Evolutionary conservation across 2,797 vertebrate species (phyloP), one percentile per base, ranked within the genome.

Genomic region (Hypotaenidia philippensis): DNA sequence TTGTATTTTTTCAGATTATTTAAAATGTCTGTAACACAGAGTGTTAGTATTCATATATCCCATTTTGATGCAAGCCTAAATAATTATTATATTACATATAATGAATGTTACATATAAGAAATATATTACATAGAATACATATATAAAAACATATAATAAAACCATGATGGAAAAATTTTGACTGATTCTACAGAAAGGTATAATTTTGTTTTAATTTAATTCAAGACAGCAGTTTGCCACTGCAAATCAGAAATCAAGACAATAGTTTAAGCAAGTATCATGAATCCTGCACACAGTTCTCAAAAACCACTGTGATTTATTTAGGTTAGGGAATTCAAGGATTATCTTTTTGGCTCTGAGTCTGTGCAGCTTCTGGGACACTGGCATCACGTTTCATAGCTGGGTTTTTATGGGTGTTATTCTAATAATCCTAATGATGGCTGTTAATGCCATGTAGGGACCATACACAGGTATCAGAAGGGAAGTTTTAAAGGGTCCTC

Each of bases 261-360:
- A 85, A n/a, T 5, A 47, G 8, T 61, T 71, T 7, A 44, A 65
- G 74, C 31, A 50, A 63, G 63, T 64, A 13, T 59, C 59, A 32
- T 53, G 44, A 16, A 17, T 52, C 32, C 50, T 68, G 21, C 64
- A 59, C 79, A 22, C 15, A 23, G 75, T 3, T 89, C 40, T 56
- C 68, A 50, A 55, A 83, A 95, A 60, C 16, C 14, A 1, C 38
- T 3, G 65, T 53, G 89, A 61, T 76, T 87, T 93, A 55, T 57
- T 87, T 78, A 87, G 74, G 38, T 32, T 81, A 86, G 71, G 77
- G 77, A 92, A 93, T 94, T 83, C 52, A 20, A 20, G 83, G 85
- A 61, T 94, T 82, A 45, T 87, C 68, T 44, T 57, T 52, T 50
- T 69, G 90, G 66, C 90, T 87, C 85, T 18, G 31, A 25, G 27